Conservation (phyloP, 1,140 invertebrate genomes). For the Drosophila nigrodunni region DNA sequence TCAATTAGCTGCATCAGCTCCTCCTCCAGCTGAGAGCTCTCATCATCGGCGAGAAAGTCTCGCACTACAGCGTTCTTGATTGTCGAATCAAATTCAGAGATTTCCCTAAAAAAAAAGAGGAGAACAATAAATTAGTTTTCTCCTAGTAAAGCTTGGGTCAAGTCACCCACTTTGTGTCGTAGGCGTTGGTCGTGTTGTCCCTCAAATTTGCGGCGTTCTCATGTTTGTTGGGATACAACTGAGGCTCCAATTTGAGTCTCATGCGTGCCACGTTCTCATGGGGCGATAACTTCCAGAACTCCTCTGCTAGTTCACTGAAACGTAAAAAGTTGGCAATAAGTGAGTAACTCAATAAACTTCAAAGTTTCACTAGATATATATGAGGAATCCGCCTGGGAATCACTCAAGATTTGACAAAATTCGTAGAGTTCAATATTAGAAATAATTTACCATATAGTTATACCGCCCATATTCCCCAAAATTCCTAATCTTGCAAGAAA, state of each 20-base stretch:
- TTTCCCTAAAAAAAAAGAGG: constrained; percentile 52
- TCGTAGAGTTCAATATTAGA: no score
- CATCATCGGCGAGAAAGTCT: constrained; percentile 80
- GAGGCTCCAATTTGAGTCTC: constrained; percentile 87
- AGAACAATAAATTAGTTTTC: no score
- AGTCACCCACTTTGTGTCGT: constrained; percentile 73
- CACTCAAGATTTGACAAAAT: no score
- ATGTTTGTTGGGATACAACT: constrained; percentile 86
- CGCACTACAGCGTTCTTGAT: constrained; percentile 81
- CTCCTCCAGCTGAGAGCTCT: constrained; percentile 77
- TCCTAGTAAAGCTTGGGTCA: no score
- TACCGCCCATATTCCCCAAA: no score
- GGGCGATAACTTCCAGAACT: constrained; percentile 87
- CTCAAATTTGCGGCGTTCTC: constrained; percentile 87
- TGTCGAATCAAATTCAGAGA: constrained; percentile 80
- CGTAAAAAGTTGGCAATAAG: not conserved
- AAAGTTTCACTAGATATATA: not conserved
- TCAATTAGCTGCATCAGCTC: constrained; percentile 75
- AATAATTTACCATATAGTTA: no score
- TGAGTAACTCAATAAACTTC: not conserved
- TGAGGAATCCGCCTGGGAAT: no score
- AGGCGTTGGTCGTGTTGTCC: constrained; percentile 86
- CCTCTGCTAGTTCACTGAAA: constrained; percentile 71
- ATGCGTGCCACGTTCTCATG: constrained; percentile 89
- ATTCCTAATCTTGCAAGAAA: not conserved